Evolutionary conservation across 64 coral and sea anemone genomes (phyloP).

Genomic region (Stichodactyla mertensii): DNA sequence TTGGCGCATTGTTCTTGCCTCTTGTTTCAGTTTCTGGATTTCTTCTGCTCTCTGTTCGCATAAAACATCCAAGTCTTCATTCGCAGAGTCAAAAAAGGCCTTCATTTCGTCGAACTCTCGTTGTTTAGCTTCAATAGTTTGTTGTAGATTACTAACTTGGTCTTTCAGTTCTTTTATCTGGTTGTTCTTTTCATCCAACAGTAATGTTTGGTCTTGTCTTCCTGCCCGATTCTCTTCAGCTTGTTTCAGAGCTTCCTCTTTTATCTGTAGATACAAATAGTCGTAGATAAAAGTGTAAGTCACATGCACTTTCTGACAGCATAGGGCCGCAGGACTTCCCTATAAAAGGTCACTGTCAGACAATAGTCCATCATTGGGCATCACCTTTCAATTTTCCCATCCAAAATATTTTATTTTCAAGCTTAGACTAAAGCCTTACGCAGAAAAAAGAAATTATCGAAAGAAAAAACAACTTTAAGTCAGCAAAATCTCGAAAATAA

Average conservation of each 20-base stretch:
- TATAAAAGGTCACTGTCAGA: too few species aligned
- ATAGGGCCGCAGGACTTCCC: too few species aligned
- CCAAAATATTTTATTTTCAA: too few species aligned
- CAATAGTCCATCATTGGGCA: too few species aligned
- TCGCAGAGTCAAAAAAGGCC: slow-evolving; percentile 7
- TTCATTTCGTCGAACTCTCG: slow-evolving; percentile 20
- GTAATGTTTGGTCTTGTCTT: background rate
- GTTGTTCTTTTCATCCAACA: background rate
- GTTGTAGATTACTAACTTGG: background rate
- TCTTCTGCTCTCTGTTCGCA: slow-evolving; percentile 15
- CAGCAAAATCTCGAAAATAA: too few species aligned
- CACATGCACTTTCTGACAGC: too few species aligned
- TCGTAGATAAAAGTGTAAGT: background rate
- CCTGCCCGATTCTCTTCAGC: background rate
- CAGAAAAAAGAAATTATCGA: too few species aligned
- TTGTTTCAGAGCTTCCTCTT: background rate
- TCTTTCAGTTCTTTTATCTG: background rate
- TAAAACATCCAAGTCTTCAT: slow-evolving; percentile 14
- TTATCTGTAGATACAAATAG: background rate
- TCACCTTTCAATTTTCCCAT: too few species aligned
- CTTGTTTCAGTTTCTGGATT: background rate
- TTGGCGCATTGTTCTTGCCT: background rate
- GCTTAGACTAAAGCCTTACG: too few species aligned
- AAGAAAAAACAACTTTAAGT: too few species aligned
- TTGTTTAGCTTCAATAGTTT: background rate